phyloP scores from a whole-genome alignment of 2,888 invertebrate genomes.

The Hypercompe scribonia region DNA sequence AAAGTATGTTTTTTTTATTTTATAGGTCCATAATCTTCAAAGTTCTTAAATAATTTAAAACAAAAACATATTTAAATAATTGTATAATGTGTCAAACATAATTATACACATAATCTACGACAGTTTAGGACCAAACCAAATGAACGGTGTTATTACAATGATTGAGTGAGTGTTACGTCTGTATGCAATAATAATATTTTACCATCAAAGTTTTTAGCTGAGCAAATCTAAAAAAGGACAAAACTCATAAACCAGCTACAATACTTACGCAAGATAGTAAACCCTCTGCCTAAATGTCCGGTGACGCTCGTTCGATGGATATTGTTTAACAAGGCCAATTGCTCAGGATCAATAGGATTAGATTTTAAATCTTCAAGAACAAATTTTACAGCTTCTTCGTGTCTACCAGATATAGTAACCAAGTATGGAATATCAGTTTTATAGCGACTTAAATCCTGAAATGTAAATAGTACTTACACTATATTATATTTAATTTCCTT shows the following conservation, averaged over 20 bases:
- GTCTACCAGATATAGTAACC: constrained; percentile 68
- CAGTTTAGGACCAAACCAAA: background rate
- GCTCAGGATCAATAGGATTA: constrained; percentile 71
- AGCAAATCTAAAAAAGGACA: background rate
- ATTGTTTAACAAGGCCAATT: constrained; percentile 71
- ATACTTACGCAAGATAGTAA: constrained; percentile 63
- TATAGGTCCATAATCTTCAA: background rate
- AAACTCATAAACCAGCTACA: background rate
- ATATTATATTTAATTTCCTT: background rate
- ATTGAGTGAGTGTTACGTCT: background rate
- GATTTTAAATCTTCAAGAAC: constrained; percentile 66
- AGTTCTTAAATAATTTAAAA: too few relatives aligned
- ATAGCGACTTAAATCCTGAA: constrained; percentile 65
- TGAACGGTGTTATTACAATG: too few relatives aligned
- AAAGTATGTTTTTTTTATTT: constrained; percentile 6
- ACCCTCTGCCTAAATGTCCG: constrained; percentile 76
- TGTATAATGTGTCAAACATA: background rate
- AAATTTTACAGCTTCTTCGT: constrained; percentile 59
- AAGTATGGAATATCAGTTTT: constrained; percentile 66
- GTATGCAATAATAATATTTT: background rate
- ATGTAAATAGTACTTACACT: background rate
- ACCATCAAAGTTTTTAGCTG: background rate
- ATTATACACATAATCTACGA: background rate
- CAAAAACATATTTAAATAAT: too few relatives aligned
- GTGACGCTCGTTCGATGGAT: constrained; percentile 63